Base-by-base conservation (phyloP, 1,140 invertebrate species). In the Danaus plexippus region DNA sequence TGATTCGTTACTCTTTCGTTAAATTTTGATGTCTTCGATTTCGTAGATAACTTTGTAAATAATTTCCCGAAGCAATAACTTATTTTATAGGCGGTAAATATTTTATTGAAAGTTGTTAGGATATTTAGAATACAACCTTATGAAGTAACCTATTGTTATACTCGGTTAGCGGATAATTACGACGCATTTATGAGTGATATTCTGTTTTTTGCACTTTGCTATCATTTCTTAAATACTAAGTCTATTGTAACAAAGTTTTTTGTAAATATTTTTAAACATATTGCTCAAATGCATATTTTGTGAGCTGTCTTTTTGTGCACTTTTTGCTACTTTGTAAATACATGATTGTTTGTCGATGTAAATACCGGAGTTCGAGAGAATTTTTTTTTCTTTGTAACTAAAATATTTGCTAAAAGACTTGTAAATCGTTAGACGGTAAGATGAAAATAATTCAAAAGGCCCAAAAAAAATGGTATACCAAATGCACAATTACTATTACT, bases 251-350 rank as follows among this genome's bases (percentile, higher is more conserved):
- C 22, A 63, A 71, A 63, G 74, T 66, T 80, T 76, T 85, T 77
- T 84, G 79, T 85, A 85, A 82, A 85, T 84, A 82, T 80, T 80
- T 77, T 77, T 74, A 80, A 82, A 80, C 69, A 70, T 86, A 86
- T 86, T 84, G 82, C 82, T 86, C 82, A 86, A 86, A 86, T 86
- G 80, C 77, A 83, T 86, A 86, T 86, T 86, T 86, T 86, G 79
- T 86, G 82, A 86, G 75, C 77, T 73, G 76, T 81, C 82, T 85
- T 80, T 32, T 82, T 86, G 79, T 75, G 80, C 82, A 84, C 82
- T 85, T 77, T 85, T 84, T 81, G 80, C 80, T 84, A 75, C 72
- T 75, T 66, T 83, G 77, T 84, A 83, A 80, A 80, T 80, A 79
- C 61, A 70, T 72, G 60, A 69, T 66, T 65, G 62, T 64, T 74